Evolutionary conservation across 1,140 invertebrate species (phyloP), one percentile per base, ranked within the genome.

Genomic region (Drosophila hydei): DNA sequence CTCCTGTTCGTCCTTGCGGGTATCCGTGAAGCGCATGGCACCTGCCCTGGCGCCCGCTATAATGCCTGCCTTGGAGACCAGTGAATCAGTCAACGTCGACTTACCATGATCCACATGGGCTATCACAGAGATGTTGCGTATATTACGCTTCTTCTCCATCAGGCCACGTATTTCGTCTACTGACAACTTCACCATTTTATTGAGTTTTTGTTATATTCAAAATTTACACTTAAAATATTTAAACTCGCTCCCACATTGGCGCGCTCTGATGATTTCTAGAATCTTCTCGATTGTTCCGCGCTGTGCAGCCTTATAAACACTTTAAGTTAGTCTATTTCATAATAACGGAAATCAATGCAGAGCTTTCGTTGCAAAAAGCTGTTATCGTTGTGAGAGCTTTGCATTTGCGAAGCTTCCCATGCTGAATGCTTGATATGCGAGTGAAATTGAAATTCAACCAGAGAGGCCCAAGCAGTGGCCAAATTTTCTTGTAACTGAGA

Each of bases 81-180:
- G 94, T 51, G 99, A 99, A 93, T 99, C 99, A 19, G 99, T 99
- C 91, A 99, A 92, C 45, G 99, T 99, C 72, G 98, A 99, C 93
- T 99, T 99, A 91, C 99, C 99, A 92, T 99, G 99, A 94, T 99
- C 99, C 64, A 99, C 99, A 93, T 99, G 99, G 83, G 99, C 99
- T 93, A 99, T 99, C 92, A 99, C 98, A 92, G 98, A 99, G 98
- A 99, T 99, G 93, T 99, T 99, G 92, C 99, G 95, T 93, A 99
- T 99, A 92, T 99, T 99, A 93, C 94, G 94, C 94, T 99, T 99
- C 92, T 98, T 97, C 96, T 99, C 98, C 98, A 99, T 99, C 95
- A 99, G 97, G 91, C 84, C 93, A 94, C 98, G 96, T 94, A 99
- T 99, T 94, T 99, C 98, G 94, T 99, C 98, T 93, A 99, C 96